A percentile compares a stretch with the other conserved stretches of the same genome.
phyloP scores from a whole-genome alignment of 2,113 vertebrate species.

The Polyodon spathula region DNA sequence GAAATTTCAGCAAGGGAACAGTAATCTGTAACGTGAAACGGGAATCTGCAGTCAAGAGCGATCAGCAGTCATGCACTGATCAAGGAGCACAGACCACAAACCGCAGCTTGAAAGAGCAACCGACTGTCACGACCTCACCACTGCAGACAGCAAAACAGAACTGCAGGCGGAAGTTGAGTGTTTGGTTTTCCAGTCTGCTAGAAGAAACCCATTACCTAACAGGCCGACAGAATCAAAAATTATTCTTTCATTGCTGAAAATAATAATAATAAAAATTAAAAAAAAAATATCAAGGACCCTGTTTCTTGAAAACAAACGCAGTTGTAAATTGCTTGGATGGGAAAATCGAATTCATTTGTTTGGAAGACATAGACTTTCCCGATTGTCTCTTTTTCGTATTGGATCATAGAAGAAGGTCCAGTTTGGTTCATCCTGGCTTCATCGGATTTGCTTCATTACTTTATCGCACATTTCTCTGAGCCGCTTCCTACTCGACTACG shows the following conservation, averaged over 20 bases:
- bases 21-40: constrained; percentile 7
- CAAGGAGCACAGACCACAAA: background rate
- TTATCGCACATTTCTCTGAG: too few relatives aligned
- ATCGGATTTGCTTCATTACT: too few relatives aligned
- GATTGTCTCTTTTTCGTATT: too few relatives aligned
- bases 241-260: background rate
- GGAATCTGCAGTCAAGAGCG: background rate
- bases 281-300: too few relatives aligned
- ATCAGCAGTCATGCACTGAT: background rate
- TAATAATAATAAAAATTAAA: background rate
- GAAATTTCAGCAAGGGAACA: background rate
- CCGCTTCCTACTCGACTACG: too few relatives aligned
- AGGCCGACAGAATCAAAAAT: background rate
- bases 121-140: background rate
- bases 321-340: too few relatives aligned
- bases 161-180: constrained; percentile 16
- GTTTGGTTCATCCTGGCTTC: too few relatives aligned
- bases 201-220: background rate
- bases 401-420: too few relatives aligned
- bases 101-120: background rate
- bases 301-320: too few relatives aligned
- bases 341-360: too few relatives aligned
- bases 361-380: too few relatives aligned
- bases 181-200: constrained; percentile 1
- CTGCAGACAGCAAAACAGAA: too few relatives aligned